A percentile compares a stretch with the other conserved stretches of the same genome.
Conservation (phyloP, 2,113 vertebrate species). For the Sarotherodon lohbergeri region DNA sequence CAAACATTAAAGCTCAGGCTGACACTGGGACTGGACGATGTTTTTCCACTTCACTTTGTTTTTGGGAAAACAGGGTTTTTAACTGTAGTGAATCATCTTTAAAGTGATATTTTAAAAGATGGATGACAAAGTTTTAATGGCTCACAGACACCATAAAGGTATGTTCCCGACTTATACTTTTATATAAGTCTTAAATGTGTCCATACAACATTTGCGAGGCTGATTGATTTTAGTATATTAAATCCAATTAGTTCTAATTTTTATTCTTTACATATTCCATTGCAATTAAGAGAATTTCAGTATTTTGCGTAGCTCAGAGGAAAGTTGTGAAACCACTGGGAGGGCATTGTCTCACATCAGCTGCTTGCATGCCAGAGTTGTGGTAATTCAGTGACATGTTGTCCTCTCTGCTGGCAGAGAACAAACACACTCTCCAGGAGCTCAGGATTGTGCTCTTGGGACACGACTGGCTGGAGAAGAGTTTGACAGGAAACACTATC, state of each 20-base stretch:
- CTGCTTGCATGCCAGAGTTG: not conserved
- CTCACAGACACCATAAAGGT: constrained; percentile 1
- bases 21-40: not conserved
- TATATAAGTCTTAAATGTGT: not conserved
- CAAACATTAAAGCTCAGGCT: not conserved
- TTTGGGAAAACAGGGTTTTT: not conserved
- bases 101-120: not conserved
- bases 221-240: not conserved
- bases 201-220: not conserved
- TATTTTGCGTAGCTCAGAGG: not conserved
- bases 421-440: not conserved
- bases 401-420: not conserved
- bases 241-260: not conserved
- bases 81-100: not conserved
- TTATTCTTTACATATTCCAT: not conserved
- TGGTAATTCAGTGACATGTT: not conserved
- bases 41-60: not conserved
- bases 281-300: not conserved
- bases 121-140: not conserved
- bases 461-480: constrained; percentile 33
- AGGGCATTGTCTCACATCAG: not conserved
- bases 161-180: not conserved
- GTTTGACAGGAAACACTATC: constrained; percentile 28
- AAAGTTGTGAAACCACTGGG: not conserved
- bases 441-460: constrained; percentile 38